Percentiles rank a stretch among this genome's conserved stretches.
These are phyloP conservation scores for Apis dorsata DNA, from an alignment of 1,140 invertebrate species.

Conservation along the genomic window DNA sequence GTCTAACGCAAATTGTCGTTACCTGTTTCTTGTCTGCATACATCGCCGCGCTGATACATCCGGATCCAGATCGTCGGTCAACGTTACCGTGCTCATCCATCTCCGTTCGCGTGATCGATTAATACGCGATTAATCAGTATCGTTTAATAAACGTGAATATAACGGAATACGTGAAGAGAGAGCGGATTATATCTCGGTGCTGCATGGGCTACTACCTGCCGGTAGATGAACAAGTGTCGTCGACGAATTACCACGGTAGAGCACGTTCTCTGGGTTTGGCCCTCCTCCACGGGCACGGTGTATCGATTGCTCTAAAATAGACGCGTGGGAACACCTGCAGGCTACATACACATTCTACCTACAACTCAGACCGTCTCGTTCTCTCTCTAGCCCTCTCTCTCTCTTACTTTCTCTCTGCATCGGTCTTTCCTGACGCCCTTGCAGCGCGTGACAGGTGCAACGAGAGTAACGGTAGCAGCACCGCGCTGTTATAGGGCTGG, in stretches of 20 bases:
- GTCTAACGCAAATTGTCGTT: slow-evolving; percentile 35
- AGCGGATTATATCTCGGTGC: not conserved
- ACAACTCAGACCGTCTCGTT: slow-evolving; percentile 36
- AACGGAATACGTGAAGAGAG: not conserved
- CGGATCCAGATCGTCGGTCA: slow-evolving; percentile 51
- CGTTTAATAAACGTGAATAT: not conserved
- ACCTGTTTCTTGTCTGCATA: slow-evolving; percentile 31
- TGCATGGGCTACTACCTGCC: slow-evolving; percentile 38
- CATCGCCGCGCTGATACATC: slow-evolving; percentile 62
- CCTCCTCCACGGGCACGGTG: slow-evolving; percentile 61
- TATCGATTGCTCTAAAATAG: slow-evolving; percentile 74
- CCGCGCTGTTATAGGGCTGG: slow-evolving; percentile 51
- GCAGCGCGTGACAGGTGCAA: slow-evolving; percentile 65
- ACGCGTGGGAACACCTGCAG: slow-evolving; percentile 71
- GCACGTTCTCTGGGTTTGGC: slow-evolving; percentile 53
- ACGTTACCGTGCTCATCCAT: slow-evolving; percentile 57
- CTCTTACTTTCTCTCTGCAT: slow-evolving; percentile 39
- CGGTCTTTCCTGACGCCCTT: slow-evolving; percentile 51
- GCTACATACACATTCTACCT: slow-evolving; percentile 60
- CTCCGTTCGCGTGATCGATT: slow-evolving; percentile 22
- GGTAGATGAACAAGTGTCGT: slow-evolving; percentile 55
- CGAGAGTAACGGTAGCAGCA: slow-evolving; percentile 42
- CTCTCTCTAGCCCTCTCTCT: slow-evolving; percentile 37
- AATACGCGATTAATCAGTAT: slow-evolving; percentile 13
- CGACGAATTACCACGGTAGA: slow-evolving; percentile 33